These are phyloP conservation scores for Leptinotarsa undecemlineata DNA, from an alignment of 1,140 invertebrate species.

Conservation along the genomic window DNA sequence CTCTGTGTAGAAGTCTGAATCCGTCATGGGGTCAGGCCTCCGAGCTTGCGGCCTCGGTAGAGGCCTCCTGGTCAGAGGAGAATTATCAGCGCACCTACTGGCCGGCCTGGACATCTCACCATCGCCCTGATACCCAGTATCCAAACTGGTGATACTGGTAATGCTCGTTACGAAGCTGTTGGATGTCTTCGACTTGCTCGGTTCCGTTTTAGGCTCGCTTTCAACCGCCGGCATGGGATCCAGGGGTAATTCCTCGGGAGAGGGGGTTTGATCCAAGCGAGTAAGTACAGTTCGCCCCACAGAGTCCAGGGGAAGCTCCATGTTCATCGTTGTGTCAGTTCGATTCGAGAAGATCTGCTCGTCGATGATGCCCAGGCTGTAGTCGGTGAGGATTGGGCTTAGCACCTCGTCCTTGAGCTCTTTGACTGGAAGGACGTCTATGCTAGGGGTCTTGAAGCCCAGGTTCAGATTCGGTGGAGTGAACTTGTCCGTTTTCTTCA, in stretches of 20 bases:
- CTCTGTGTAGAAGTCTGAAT: conserved; percentile 87
- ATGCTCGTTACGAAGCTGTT: conserved; percentile 81
- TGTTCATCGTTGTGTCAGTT: conserved; percentile 61
- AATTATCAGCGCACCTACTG: conserved; percentile 74
- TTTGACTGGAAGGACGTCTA: neutral
- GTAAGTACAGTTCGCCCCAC: conserved; percentile 38
- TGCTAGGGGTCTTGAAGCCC: conserved; percentile 17
- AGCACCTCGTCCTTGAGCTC: conserved; percentile 28
- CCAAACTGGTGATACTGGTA: conserved; percentile 82
- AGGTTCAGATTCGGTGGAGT: conserved; percentile 41
- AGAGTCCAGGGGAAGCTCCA: conserved; percentile 62
- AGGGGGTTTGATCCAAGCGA: conserved; percentile 74
- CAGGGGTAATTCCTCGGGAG: conserved; percentile 78
- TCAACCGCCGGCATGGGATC: conserved; percentile 64
- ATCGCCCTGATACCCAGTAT: conserved; percentile 84
- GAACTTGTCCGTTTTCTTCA: conserved; percentile 47
- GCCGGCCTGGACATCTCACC: conserved; percentile 80
- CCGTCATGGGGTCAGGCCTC: conserved; percentile 80
- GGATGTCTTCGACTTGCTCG: conserved; percentile 63
- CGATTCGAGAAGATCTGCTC: conserved; percentile 43
- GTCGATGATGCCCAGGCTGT: conserved; percentile 50
- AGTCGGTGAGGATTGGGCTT: conserved; percentile 49
- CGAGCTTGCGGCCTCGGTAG: conserved; percentile 54
- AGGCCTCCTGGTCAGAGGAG: conserved; percentile 57
- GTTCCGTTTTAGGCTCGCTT: conserved; percentile 60